phyloP scores from a whole-genome alignment of 2,797 vertebrate species.

The Vireo griseus region DNA sequence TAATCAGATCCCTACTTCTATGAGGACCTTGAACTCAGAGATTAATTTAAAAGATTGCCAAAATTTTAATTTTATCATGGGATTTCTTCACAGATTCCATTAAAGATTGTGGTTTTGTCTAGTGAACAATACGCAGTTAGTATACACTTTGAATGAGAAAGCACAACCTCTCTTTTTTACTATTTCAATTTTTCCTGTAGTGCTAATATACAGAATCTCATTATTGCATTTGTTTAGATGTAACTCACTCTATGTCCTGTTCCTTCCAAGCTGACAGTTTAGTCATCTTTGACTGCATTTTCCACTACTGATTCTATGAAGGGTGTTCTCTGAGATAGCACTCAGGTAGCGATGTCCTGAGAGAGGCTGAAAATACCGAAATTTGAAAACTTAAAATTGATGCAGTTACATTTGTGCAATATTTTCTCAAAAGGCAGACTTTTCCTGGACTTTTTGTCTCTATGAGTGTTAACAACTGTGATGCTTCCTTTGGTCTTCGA shows the following conservation, averaged over 20 bases:
- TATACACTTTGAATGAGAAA: not conserved
- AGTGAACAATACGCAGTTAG: not conserved
- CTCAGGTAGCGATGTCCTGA: not conserved
- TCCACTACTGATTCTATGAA: not conserved
- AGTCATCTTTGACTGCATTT: not conserved
- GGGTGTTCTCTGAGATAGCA: not conserved
- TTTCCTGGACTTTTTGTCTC: not conserved
- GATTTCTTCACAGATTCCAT: not conserved
- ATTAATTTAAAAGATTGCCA: not conserved
- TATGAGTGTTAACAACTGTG: not conserved
- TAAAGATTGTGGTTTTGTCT: not conserved
- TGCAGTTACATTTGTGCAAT: not conserved
- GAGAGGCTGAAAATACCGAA: not conserved
- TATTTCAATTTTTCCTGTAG: not conserved
- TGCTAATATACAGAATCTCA: not conserved
- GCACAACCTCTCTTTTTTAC: not conserved
- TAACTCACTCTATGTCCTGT: not conserved
- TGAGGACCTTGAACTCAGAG: not conserved
- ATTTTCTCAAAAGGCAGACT: not conserved
- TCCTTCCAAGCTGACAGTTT: not conserved
- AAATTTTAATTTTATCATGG: not conserved
- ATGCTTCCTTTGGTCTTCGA: not conserved
- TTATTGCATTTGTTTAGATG: not conserved
- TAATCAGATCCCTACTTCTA: not conserved
- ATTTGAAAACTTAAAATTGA: not conserved